Base-by-base conservation (phyloP, 37 sponge, comb jelly and placozoan species). In the Tethya wilhelma region DNA sequence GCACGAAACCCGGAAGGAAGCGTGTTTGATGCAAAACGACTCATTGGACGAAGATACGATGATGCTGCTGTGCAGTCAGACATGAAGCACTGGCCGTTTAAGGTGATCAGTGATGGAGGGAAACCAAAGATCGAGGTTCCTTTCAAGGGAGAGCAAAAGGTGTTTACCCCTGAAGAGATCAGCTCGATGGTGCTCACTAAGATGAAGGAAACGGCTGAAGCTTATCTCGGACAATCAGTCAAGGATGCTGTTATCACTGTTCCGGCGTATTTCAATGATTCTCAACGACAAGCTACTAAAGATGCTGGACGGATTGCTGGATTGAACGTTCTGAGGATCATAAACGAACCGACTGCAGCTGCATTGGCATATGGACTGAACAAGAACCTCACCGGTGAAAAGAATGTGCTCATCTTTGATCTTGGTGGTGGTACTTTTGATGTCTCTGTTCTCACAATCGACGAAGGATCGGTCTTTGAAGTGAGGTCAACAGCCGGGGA, bases 141-240 rank as follows among this genome's bases (percentile, higher is more conserved):
- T 2, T 80, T 89, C 79, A 82, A 72, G 74, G 85, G 92, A 36
- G 92, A 93, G 49, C 44, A 57, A 19, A 96, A 87, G 79, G 23
- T 44, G 39, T 91, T 96, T 59, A 74, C 81, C 25, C 92, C 97
- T 12, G 97, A 96, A 67, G 97, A 93, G 53, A 88, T 96, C 60
- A 84, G 85, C 32, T 87, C 95, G 56, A 96, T 96, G 97, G 92
- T 96, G 2, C 84, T 96, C 62, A 79, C 59, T 20, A 96, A 93
- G 91, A 96, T 96, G 97, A 96, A 96, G 86, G 94, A 96, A 69
- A 93, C 97, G 17, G 97, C 97, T 11, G 97, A 96, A 56, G 89
- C 89, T 22, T 96, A 93, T 41, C 83, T 96, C 17, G 97, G 97
- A 1, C 39, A 69, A 59, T 14, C 72, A 17, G 85, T 90, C 22